A percentile compares a stretch with the other conserved stretches of the same genome.
These are phyloP conservation scores for Aurelia sp. DNA, from an alignment of 30 jellyfish, hydroid and myxozoan species.

Conservation along the genomic window DNA sequence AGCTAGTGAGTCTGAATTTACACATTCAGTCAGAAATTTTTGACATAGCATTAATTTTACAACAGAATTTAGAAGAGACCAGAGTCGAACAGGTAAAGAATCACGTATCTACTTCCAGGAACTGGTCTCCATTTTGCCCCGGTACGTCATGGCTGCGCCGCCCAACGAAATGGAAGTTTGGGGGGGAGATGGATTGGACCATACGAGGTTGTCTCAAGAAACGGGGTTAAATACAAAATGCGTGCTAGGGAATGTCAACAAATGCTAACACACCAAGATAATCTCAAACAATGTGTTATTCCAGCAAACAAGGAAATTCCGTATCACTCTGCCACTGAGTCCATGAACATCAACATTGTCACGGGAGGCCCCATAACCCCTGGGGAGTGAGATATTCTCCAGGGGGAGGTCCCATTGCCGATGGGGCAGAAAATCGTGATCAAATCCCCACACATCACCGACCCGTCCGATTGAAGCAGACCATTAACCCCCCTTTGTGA, in stretches of 20 bases:
- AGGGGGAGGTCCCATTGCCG: background rate
- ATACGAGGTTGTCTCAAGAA: constrained; percentile 32
- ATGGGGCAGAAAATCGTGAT: constrained; percentile 42
- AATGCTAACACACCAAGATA: too few species aligned
- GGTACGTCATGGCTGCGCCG: constrained; percentile 59
- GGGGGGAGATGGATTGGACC: constrained; percentile 67
- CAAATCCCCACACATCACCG: constrained; percentile 43
- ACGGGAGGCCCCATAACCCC: too few species aligned
- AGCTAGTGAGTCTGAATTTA: constrained; percentile 60
- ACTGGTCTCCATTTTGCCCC: constrained; percentile 49
- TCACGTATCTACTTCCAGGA: constrained; percentile 28
- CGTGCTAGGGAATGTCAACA: too few species aligned
- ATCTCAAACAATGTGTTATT: too few species aligned
- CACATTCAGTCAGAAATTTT: constrained; percentile 47
- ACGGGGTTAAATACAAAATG: too few species aligned
- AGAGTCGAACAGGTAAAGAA: constrained; percentile 10
- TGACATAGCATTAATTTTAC: constrained; percentile 23
- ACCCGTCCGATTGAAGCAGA: too few species aligned
- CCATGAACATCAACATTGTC: constrained; percentile 51
- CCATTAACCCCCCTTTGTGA: constrained; percentile 70
- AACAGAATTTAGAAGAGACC: constrained; percentile 38
- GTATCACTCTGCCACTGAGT: too few species aligned
- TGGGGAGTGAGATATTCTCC: too few species aligned
- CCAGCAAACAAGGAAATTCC: too few species aligned
- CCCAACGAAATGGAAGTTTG: constrained; percentile 61